Percentiles rank a stretch among this genome's conserved stretches.
Evolutionary conservation across 2,888 invertebrate genomes (phyloP).

Genomic region (Pterostichus niger): DNA sequence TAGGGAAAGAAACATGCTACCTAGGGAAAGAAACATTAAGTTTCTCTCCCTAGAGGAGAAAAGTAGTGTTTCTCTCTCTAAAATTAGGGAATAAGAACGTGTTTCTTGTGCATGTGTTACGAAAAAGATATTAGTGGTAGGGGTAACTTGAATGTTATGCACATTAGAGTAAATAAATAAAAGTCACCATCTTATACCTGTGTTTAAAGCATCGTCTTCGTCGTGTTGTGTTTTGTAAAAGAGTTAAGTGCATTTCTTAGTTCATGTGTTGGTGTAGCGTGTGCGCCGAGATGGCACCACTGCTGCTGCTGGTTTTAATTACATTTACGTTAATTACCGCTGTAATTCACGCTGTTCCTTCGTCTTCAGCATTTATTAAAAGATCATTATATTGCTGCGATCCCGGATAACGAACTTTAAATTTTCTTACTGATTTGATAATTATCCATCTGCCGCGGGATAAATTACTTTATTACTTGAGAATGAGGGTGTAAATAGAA

Average conservation of each 20-base stretch:
- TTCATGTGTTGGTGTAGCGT: background rate
- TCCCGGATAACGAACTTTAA: conserved; percentile 41
- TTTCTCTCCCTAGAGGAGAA: too few species aligned
- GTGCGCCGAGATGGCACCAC: background rate
- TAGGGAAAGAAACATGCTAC: too few species aligned
- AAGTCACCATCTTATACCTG: too few species aligned
- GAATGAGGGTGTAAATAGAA: background rate
- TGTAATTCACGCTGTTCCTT: conserved; percentile 58
- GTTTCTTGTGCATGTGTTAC: too few species aligned
- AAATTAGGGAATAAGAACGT: too few species aligned
- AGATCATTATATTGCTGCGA: conserved; percentile 56
- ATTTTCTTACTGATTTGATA: conserved; percentile 52
- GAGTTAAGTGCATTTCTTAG: conserved; percentile 24
- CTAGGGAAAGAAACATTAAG: too few species aligned
- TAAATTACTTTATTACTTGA: background rate
- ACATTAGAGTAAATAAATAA: too few species aligned
- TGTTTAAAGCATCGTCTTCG: background rate
- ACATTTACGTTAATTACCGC: conserved; percentile 60
- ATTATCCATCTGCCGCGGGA: conserved; percentile 27
- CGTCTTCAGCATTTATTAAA: conserved; percentile 58
- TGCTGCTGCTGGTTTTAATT: conserved; percentile 52
- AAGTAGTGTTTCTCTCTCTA: too few species aligned
- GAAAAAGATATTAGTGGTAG: too few species aligned
- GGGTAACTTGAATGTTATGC: too few species aligned
- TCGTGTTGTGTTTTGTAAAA: conserved; percentile 41